These are phyloP conservation scores for Chiridota heheva DNA, from an alignment of 35 echinoderm and acorn worm genomes.

Conservation along the genomic window DNA sequence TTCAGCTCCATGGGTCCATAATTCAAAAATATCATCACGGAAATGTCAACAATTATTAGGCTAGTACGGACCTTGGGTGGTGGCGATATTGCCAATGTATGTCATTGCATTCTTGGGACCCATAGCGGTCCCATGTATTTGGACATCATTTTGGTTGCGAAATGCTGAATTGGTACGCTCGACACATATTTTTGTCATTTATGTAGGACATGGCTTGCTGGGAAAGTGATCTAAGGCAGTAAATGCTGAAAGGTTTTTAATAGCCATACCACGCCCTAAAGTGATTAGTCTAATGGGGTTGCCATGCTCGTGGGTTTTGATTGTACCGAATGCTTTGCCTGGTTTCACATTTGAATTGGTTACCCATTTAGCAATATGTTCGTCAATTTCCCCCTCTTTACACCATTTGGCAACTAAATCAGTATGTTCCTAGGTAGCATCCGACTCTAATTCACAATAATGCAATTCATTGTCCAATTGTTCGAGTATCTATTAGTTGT, in stretches of 20 bases:
- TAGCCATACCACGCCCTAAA: background rate
- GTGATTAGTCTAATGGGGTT: slow-evolving; percentile 14
- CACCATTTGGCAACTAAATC: slow-evolving; percentile 7
- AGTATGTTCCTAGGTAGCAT: background rate
- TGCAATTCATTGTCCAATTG: slow-evolving; percentile 11
- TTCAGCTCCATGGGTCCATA: background rate
- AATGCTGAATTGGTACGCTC: slow-evolving; percentile 2
- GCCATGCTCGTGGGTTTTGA: slow-evolving; percentile 25
- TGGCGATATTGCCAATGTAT: background rate
- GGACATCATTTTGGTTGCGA: background rate
- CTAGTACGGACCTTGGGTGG: background rate
- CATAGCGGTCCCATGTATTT: slow-evolving; percentile 15
- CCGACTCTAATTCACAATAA: slow-evolving; percentile 4
- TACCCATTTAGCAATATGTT: background rate
- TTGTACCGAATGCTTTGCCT: background rate
- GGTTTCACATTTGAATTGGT: background rate
- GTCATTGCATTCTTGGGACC: slow-evolving; percentile 9
- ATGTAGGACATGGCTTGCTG: background rate
- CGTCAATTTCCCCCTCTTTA: background rate
- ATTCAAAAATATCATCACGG: background rate
- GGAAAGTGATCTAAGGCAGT: background rate
- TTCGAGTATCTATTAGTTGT: background rate
- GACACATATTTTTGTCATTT: slow-evolving; percentile 1
- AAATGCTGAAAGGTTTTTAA: slow-evolving; percentile 14
- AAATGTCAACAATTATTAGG: background rate